Evolutionary conservation across 2,113 vertebrate species (phyloP).

Genomic region (Archilochus colubris): DNA sequence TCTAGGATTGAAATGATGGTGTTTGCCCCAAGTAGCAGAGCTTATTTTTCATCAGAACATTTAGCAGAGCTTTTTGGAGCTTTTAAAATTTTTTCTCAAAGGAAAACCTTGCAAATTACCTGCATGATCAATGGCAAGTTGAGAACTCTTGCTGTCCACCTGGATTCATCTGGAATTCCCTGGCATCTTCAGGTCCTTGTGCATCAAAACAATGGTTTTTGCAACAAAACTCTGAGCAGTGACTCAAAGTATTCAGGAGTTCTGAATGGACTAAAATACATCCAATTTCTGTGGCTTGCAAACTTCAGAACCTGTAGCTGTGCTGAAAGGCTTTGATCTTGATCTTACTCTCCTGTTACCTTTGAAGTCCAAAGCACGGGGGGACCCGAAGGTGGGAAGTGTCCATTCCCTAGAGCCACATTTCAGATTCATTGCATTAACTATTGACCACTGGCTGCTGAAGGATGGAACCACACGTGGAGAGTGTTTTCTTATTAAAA

Average conservation of each 20-base stretch:
- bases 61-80: background rate
- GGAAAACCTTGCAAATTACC: background rate
- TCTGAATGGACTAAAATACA: background rate
- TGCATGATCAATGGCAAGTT: background rate
- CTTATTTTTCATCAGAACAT: background rate
- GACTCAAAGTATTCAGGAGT: background rate
- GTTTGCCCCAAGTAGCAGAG: background rate
- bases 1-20: background rate
- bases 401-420: background rate
- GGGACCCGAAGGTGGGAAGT: background rate
- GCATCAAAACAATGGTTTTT: background rate
- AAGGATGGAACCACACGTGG: rapidly evolving
- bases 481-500: background rate
- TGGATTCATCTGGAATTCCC: slow-evolving; percentile 3
- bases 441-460: background rate
- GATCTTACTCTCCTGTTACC: background rate
- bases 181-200: background rate
- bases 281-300: background rate
- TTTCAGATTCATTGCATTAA: background rate
- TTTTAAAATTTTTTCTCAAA: too few species aligned
- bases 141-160: background rate
- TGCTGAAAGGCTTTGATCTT: slow-evolving; percentile 30
- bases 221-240: background rate
- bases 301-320: slow-evolving; percentile 33
- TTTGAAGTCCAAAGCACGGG: slow-evolving; percentile 1